Percentiles rank a stretch among this genome's conserved stretches.
Conservation (phyloP, 2,888 invertebrate species). For the Aphidoletes aphidimyza region DNA sequence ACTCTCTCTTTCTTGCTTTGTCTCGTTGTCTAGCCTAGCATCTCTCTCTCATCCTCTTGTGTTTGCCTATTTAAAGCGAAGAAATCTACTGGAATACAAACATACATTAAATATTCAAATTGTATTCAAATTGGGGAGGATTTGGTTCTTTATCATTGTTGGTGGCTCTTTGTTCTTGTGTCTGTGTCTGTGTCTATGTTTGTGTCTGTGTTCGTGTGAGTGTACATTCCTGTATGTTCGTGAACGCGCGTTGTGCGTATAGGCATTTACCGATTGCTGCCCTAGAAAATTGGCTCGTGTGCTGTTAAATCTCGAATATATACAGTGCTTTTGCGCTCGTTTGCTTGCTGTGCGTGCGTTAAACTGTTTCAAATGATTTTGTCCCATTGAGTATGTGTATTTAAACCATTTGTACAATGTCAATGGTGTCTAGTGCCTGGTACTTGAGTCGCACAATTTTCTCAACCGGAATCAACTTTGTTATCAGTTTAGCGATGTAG, state of each 20-base stretch:
- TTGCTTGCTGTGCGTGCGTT: slow-evolving; percentile 1
- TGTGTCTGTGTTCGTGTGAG: neutral
- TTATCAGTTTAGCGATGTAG: neutral
- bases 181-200: no score
- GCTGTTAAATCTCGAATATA: slow-evolving; percentile 19
- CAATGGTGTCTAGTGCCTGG: neutral
- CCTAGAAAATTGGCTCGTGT: neutral
- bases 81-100: slow-evolving; percentile 54
- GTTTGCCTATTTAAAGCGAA: slow-evolving; percentile 6
- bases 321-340: neutral
- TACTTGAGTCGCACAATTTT: neutral
- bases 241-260: no score
- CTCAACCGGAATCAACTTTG: neutral
- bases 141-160: slow-evolving; percentile 53
- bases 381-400: slow-evolving; percentile 5
- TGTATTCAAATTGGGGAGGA: slow-evolving; percentile 50
- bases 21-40: neutral
- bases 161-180: neutral
- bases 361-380: slow-evolving; percentile 43
- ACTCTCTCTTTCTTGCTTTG: slow-evolving; percentile 23
- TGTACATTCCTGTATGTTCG: neutral
- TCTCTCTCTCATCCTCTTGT: neutral
- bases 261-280: no score
- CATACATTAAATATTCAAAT: slow-evolving; percentile 53
- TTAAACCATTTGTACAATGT: slow-evolving; percentile 22